phyloP scores from a whole-genome alignment of 2,113 vertebrate genomes.

The Dissostichus mawsoni region DNA sequence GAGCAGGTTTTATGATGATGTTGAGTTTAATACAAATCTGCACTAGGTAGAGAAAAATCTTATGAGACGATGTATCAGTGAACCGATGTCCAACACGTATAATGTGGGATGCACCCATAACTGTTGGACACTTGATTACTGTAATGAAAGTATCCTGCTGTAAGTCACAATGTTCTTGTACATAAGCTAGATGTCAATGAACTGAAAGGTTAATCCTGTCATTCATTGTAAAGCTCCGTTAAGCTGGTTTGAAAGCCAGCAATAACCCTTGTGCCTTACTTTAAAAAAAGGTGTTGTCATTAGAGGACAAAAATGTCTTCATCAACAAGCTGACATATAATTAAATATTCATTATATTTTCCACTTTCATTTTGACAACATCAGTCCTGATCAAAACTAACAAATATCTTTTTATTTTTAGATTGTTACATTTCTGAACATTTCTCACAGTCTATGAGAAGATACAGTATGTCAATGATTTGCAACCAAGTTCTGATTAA shows the following conservation, averaged over 20 bases:
- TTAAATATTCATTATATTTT: no score
- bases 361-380: no score
- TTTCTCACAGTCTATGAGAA: no score
- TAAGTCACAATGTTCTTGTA: neutral
- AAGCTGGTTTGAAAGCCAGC: neutral
- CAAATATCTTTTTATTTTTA: no score
- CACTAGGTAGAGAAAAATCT: neutral
- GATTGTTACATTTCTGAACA: no score
- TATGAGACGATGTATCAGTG: neutral
- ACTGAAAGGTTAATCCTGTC: neutral
- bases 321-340: no score
- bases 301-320: no score
- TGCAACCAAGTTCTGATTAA: no score
- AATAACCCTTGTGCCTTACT: neutral
- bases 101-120: neutral
- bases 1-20: slow-evolving; percentile 18
- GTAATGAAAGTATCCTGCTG: neutral
- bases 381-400: no score
- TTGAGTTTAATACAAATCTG: slow-evolving; percentile 18
- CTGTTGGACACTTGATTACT: neutral
- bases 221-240: neutral
- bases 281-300: no score
- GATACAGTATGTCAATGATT: no score
- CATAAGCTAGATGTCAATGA: slow-evolving; percentile 1
- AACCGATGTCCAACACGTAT: neutral